Evolutionary conservation across 2,797 vertebrate species (phyloP).

Genomic region (Tragelaphus oryx): DNA sequence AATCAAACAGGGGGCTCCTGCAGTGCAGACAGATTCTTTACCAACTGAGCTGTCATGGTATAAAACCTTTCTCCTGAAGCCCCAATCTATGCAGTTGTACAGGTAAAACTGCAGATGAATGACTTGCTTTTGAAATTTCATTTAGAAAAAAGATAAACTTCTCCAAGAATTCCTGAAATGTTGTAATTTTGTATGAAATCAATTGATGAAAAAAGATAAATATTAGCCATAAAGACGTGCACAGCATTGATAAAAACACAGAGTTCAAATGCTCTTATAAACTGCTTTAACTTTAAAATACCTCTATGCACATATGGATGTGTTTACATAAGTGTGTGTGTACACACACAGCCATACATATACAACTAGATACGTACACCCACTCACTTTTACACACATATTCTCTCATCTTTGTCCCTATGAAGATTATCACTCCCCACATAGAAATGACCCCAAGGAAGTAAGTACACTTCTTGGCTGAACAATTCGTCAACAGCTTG

Average conservation of each 20-base stretch:
- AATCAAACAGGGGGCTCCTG: not conserved
- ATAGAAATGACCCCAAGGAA: slow-evolving; percentile 83
- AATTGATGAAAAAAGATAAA: not conserved
- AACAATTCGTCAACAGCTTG: slow-evolving; percentile 88
- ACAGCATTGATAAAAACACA: not conserved
- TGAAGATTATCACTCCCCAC: slow-evolving; percentile 71
- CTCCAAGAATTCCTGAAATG: not conserved
- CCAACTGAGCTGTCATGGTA: not conserved
- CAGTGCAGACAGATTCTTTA: not conserved
- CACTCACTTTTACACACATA: not conserved
- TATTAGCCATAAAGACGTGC: not conserved
- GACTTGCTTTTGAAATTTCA: not conserved
- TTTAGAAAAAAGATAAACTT: not conserved
- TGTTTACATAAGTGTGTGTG: not conserved
- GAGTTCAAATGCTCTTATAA: not conserved
- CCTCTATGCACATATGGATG: not conserved
- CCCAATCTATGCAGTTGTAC: not conserved
- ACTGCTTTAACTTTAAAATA: slow-evolving; percentile 27
- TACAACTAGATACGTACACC: no score
- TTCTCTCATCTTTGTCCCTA: slow-evolving; percentile 36
- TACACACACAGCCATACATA: no score
- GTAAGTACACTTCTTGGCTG: slow-evolving; percentile 82
- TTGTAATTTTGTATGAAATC: not conserved
- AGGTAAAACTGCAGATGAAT: not conserved
- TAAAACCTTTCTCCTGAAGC: not conserved